Evolutionary conservation across 2,888 invertebrate genomes (phyloP).

Genomic region (Xestoiulus laeticollis): DNA sequence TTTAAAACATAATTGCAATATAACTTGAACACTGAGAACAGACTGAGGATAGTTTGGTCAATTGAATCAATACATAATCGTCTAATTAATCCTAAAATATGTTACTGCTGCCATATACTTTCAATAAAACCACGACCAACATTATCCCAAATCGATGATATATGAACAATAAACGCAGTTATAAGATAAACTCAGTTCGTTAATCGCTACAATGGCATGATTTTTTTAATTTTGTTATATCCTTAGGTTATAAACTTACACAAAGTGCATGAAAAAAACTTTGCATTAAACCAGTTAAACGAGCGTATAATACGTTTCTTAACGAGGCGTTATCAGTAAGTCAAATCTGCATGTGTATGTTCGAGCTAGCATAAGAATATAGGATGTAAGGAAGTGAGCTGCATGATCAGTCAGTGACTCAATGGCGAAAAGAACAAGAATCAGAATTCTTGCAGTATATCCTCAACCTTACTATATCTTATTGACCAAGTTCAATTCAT

Average conservation of each 20-base stretch:
- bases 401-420: neutral
- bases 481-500: too few species aligned
- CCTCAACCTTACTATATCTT: too few species aligned
- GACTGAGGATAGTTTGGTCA: too few species aligned
- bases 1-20: too few species aligned
- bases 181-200: neutral
- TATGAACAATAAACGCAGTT: neutral
- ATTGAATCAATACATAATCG: too few species aligned
- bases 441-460: too few species aligned
- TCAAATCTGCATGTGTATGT: neutral
- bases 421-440: too few species aligned
- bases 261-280: too few species aligned
- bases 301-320: neutral
- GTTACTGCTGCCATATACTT: neutral
- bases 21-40: too few species aligned
- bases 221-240: neutral
- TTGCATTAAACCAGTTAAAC: neutral
- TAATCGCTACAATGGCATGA: neutral
- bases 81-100: too few species aligned
- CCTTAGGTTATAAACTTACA: neutral
- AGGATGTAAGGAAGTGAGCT: neutral
- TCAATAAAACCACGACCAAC: neutral
- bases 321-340: neutral
- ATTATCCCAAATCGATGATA: neutral
- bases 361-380: neutral